Base-by-base conservation (phyloP, 2,888 invertebrate species). In the Drosophila melanosoma region DNA sequence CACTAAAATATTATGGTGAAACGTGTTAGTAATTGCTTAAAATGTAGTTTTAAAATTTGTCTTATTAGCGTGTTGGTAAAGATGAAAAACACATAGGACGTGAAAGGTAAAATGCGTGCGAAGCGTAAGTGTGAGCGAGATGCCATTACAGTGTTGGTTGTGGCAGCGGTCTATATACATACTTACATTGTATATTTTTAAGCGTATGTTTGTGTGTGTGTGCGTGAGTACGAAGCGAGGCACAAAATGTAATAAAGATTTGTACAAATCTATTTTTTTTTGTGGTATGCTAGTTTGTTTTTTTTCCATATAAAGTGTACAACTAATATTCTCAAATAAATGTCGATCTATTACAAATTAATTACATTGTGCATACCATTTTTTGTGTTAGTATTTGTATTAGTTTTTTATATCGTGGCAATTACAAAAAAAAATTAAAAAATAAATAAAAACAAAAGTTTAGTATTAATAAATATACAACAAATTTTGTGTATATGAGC, bases 51-150 rank as follows among this genome's bases (percentile, higher is more conserved):
- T 49, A 69, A 81, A 66, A 65, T 67, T 66, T 73, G 69, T 87
- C 88, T 82, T 87, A 87, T 89, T 88, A 86, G 87, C 88, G 89
- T 89, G 87, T 80, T 79, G 74, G 82, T 71, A 74, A 83, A 87
- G 81, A 81, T 70, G 83, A 71, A 82, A 89, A 89, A 88, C 82
- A 87, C 76, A 83, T 74, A 79, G 80, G 82, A 75, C 76, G 64
- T 79, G 88, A 89, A 74, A 89, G 78, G 83, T 79, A 87, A 72
- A 77, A 85, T 82, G 68, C 68, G 81, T 62, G 67, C 52, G 45
- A 58, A 69, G 63, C 79, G 61, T 79, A 69, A 80, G 90, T 70
- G 79, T 51, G 71, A 90, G 82, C 81, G 89, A 76, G 90, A 89
- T 78, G 81, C 60, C 90, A 74, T 52, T 75, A 77, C 84, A 76